Evolutionary conservation across 2,888 invertebrate species (phyloP).

Genomic region (Octonoba sinensis): DNA sequence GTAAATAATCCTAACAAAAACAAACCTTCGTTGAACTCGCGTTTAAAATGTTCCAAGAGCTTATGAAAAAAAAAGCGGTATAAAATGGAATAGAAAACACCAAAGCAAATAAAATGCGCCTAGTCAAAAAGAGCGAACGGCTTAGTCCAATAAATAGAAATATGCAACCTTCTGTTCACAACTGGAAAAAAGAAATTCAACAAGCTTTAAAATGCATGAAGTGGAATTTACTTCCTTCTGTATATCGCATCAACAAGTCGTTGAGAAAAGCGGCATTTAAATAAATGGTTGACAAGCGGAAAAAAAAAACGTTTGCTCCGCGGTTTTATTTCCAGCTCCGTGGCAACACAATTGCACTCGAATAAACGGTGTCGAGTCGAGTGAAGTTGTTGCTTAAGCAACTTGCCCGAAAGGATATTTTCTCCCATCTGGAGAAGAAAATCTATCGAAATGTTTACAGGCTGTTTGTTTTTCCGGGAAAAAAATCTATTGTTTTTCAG

Average conservation of each 20-base stretch:
- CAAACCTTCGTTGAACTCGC: too few relatives aligned
- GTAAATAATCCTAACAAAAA: slow-evolving; percentile 22
- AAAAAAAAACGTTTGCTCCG: slow-evolving; percentile 42
- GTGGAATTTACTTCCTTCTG: slow-evolving; percentile 60
- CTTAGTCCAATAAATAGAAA: slow-evolving; percentile 40
- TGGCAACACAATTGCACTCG: slow-evolving; percentile 53
- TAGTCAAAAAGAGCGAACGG: slow-evolving; percentile 16
- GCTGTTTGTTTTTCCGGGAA: slow-evolving; percentile 30
- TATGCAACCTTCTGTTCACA: slow-evolving; percentile 16
- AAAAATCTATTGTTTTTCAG: slow-evolving; percentile 7
- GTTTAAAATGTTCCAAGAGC: too few relatives aligned
- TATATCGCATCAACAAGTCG: slow-evolving; percentile 59
- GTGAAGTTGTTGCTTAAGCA: slow-evolving; percentile 45
- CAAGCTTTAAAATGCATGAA: slow-evolving; percentile 62
- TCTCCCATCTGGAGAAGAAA: slow-evolving; percentile 21
- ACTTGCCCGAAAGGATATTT: slow-evolving; percentile 37
- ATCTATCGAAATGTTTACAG: slow-evolving; percentile 51
- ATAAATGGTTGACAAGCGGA: slow-evolving; percentile 61
- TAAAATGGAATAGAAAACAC: not conserved
- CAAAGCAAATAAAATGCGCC: slow-evolving; percentile 1
- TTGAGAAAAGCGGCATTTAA: slow-evolving; percentile 53
- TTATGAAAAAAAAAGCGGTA: not conserved
- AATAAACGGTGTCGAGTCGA: slow-evolving; percentile 44
- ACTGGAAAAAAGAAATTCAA: slow-evolving; percentile 21
- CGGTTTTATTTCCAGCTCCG: slow-evolving; percentile 27